Base-by-base conservation (phyloP, 1,140 invertebrate genomes). In the Scaptomyza graminum region DNA sequence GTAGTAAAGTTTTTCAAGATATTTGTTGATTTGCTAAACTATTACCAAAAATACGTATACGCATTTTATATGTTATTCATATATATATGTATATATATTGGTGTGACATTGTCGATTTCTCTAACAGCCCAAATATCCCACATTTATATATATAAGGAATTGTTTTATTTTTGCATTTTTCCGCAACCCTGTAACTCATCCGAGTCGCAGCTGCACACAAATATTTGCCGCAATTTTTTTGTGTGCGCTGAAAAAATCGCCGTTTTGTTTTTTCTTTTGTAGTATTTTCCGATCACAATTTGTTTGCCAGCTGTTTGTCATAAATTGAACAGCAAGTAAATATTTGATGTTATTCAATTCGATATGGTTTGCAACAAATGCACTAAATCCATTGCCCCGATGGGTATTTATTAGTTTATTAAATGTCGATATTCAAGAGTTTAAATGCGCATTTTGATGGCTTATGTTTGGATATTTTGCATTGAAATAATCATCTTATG, bases 261-360 rank as follows among this genome's bases (percentile, higher is more conserved):
- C 12, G 13, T 5, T 13, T 34, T 31, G 28, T 37, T n/a, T 50
- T 50, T 28, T 50, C 16, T 28, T 52, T 55, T 0, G 28, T 31
- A 6, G 28, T 31, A 6, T 31, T 31, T 31, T 31, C 59, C 7
- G 8, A 2, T 41, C 37, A 41, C 12, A 59, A 79, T 84, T 79
- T 82, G 62, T 74, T 69, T 62, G 71, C 59, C 52, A 59, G 47
- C 37, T 76, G 72, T 66, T 68, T 79, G 80, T 83, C 79, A 83
- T 83, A 83, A 83, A 83, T 83, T 79, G 69, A 83, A 83, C 76
- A 80, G 76, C 73, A 69, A 76, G 76, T 85, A 84, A 84, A 84
- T 84, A 84, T 84, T 84, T 85, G 77, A 84, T 84, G 76, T 76
- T 73, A 85, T 85, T 81, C 25, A 18, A 56, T 37, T 67, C 25